Evolutionary conservation across 2,797 vertebrate species (phyloP).

Genomic region (Remorina albescens): DNA sequence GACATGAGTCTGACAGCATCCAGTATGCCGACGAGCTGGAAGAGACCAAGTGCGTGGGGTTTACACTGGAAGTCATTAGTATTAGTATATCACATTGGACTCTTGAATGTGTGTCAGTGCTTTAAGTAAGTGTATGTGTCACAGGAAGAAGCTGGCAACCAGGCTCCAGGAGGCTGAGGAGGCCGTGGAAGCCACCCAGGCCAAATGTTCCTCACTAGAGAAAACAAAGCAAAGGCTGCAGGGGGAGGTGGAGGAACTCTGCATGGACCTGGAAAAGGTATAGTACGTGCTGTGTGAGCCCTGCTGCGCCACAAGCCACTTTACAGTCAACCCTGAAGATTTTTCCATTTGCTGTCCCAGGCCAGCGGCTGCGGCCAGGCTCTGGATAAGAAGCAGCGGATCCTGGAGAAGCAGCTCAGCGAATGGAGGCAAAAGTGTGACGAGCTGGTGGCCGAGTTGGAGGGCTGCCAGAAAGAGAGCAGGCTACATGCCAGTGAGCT

Average conservation of each 20-base stretch:
- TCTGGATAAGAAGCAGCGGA: slow-evolving; percentile 87
- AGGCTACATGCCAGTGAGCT: slow-evolving; percentile 83
- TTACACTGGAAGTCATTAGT: rapidly evolving
- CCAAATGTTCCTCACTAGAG: slow-evolving; percentile 87
- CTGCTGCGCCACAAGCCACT: background rate
- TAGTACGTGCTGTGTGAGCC: background rate
- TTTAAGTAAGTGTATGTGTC: slow-evolving; percentile 10
- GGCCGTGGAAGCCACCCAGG: slow-evolving; percentile 84
- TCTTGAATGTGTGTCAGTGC: background rate
- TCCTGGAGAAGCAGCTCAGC: slow-evolving; percentile 86
- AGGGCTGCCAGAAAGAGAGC: slow-evolving; percentile 88
- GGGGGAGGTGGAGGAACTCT: slow-evolving; percentile 87
- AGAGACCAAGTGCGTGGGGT: slow-evolving; percentile 83
- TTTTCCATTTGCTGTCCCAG: slow-evolving; percentile 57
- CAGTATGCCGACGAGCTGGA: slow-evolving; percentile 87
- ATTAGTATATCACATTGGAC: background rate
- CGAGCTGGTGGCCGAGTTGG: slow-evolving; percentile 85
- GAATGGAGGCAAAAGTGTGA: slow-evolving; percentile 89
- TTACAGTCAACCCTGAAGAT: background rate
- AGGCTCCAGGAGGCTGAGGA: slow-evolving; percentile 88
- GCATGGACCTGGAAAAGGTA: slow-evolving; percentile 89
- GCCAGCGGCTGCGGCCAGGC: slow-evolving; percentile 78
- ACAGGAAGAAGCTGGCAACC: slow-evolving; percentile 84
- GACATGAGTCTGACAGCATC: slow-evolving; percentile 84
- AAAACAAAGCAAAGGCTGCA: slow-evolving; percentile 88